A percentile compares a stretch with the other conserved stretches of the same genome.
These are phyloP conservation scores for Nymphicus hollandicus DNA, from an alignment of 2,113 vertebrate genomes.

Conservation along the genomic window DNA sequence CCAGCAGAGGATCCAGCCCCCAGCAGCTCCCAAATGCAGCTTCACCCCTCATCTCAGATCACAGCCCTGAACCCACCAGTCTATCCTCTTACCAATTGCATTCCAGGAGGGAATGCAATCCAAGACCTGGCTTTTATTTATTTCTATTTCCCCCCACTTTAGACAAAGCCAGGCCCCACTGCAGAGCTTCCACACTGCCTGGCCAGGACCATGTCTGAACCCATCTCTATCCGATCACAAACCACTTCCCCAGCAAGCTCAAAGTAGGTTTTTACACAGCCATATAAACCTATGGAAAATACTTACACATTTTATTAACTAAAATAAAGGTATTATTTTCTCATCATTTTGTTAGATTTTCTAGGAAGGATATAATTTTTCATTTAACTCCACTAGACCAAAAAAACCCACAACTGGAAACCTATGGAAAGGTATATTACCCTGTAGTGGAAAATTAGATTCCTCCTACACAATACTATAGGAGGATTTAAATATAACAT, in stretches of 20 bases:
- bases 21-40: neutral
- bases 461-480: constrained; percentile 50
- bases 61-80: neutral
- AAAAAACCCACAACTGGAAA: neutral
- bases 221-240: neutral
- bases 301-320: neutral
- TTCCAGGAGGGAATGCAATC: neutral
- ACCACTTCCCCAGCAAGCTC: neutral
- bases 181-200: neutral
- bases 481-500: constrained; percentile 18
- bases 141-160: neutral
- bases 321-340: constrained; percentile 50
- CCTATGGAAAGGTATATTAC: constrained; percentile 17
- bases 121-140: neutral
- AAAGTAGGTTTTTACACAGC: neutral
- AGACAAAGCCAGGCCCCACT: neutral
- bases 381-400: neutral
- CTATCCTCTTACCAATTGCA: neutral
- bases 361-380: constrained; percentile 49
- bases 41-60: neutral
- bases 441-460: constrained; percentile 29
- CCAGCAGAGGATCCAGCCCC: neutral
- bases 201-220: rapidly evolving
- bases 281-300: neutral
- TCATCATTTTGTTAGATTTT: neutral